Evolutionary conservation across 1,140 invertebrate species (phyloP), one percentile per base, ranked within the genome.

Genomic region (Hyposmocoma kahamanoa): DNA sequence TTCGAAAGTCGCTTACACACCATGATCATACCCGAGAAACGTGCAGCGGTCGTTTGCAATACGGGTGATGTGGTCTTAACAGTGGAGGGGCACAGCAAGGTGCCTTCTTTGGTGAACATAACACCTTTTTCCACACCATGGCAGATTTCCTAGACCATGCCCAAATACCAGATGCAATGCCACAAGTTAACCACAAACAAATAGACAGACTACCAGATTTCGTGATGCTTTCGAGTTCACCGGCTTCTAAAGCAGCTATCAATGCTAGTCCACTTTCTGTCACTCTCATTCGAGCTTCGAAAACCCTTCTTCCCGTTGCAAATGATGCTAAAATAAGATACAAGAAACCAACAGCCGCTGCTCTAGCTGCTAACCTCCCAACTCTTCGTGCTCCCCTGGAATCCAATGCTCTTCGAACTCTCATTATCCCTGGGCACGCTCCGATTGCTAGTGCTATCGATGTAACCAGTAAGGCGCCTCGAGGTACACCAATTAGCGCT

Each of bases 141-240:
- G 94, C 91, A 0, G 96, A 97, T 67, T 97, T 97, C 0, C 92
- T 90, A 1, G 95, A 96, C 93, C 95, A 96, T 26, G 96, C 95
- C 96, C 96, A 97, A 76, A 96, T 92, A 0, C 94, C 94, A 0
- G 94, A 94, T 5, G 95, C 92, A 3, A 96, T 91, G 2, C 96
- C 96, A 22, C 94, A 92, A 11, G 93, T 90, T 20, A 97, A 82
- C 10, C 91, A 91, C 72, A 95, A 89, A 62, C 96, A 92, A 38
- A 95, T 90, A 55, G 94, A 79, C n/a, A 91, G 8, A 57, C 72
- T 77, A 65, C 81, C 20, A 55, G 77, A 69, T 53, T 86, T 48
- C 62, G 75, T 52, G 45, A 74, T 44, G 53, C 53, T 34, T 59
- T 81, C 63, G 64, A 43, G 56, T 81, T 50, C 59, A 47, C 67